Conservation (phyloP, 2,888 invertebrate species). For the Muschampia plurimacula region DNA sequence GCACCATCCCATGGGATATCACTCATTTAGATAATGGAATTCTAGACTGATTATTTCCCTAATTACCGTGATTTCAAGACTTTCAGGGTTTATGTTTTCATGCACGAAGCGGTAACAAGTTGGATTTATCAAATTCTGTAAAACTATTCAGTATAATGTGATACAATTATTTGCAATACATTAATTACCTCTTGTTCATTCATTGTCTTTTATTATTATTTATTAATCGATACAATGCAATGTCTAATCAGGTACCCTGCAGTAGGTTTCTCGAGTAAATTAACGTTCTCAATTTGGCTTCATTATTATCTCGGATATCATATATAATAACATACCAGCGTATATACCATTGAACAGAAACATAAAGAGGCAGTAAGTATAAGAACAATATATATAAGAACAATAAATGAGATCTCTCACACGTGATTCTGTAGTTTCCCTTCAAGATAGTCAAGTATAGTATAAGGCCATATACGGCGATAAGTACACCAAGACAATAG, state of each 20-base stretch:
- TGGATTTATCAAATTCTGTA: too few relatives aligned
- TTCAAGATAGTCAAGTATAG: slow-evolving; percentile 10
- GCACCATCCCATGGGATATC: slow-evolving; percentile 72
- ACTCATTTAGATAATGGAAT: slow-evolving; percentile 77
- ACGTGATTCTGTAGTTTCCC: slow-evolving; percentile 12
- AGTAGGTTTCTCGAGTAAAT: neutral
- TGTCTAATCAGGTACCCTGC: neutral
- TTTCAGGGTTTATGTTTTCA: neutral
- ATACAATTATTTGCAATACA: too few relatives aligned
- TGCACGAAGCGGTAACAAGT: too few relatives aligned
- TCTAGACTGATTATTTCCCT: slow-evolving; percentile 64
- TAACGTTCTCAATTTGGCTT: neutral
- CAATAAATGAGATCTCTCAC: slow-evolving; percentile 9
- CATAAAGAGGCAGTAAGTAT: neutral
- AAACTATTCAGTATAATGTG: too few relatives aligned
- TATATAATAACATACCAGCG: too few relatives aligned
- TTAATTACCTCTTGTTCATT: too few relatives aligned
- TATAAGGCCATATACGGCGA: slow-evolving; percentile 25
- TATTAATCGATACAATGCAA: neutral
- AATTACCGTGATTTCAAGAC: slow-evolving; percentile 54
- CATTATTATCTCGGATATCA: neutral
- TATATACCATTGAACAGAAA: neutral
- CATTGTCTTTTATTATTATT: too few relatives aligned
- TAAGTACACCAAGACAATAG: slow-evolving; percentile 24
- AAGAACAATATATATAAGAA: neutral